Evolutionary conservation across 1,140 invertebrate species (phyloP).

Genomic region (Parasteatoda tepidariorum): DNA sequence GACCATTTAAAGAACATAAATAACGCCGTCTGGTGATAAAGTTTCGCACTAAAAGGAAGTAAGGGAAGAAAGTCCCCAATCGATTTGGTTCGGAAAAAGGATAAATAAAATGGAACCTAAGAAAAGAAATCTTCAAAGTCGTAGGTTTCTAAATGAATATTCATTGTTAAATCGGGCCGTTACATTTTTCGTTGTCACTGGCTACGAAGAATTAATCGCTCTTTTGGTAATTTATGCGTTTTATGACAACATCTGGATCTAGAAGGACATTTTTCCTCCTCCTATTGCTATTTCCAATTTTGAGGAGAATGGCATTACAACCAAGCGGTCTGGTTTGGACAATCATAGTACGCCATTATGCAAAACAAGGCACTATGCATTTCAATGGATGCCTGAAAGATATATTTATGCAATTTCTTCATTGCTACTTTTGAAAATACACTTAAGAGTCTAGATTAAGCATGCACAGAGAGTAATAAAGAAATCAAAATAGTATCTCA

Average conservation of each 20-base stretch:
- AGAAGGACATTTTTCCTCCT: not conserved
- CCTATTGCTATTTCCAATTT: slow-evolving; percentile 34
- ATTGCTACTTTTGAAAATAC: slow-evolving; percentile 19
- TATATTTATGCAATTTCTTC: slow-evolving; percentile 22
- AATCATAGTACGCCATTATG: slow-evolving; percentile 36
- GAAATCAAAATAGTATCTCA: too few relatives aligned
- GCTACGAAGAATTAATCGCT: slow-evolving; percentile 55
- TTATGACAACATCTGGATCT: slow-evolving; percentile 38
- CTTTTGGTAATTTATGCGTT: slow-evolving; percentile 54
- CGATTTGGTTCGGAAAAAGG: slow-evolving; percentile 1
- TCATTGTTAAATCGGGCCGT: slow-evolving; percentile 39
- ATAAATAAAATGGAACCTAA: slow-evolving; percentile 40
- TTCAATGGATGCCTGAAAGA: slow-evolving; percentile 32
- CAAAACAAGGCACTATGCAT: slow-evolving; percentile 30
- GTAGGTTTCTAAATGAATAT: slow-evolving; percentile 52
- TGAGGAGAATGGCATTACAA: slow-evolving; percentile 17
- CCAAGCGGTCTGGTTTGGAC: slow-evolving; percentile 38
- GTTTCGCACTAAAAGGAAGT: slow-evolving; percentile 19
- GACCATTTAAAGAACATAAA: slow-evolving; percentile 38
- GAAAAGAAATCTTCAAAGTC: slow-evolving; percentile 50
- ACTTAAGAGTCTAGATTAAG: slow-evolving; percentile 1
- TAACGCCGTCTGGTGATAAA: slow-evolving; percentile 47
- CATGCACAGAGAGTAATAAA: slow-evolving; percentile 16
- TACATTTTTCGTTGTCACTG: slow-evolving; percentile 44
- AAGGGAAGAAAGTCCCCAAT: not conserved